Percentiles rank a stretch among this genome's conserved stretches.
Conservation (phyloP, 2,797 vertebrate species). For the Chelidonichthys spinosus region DNA sequence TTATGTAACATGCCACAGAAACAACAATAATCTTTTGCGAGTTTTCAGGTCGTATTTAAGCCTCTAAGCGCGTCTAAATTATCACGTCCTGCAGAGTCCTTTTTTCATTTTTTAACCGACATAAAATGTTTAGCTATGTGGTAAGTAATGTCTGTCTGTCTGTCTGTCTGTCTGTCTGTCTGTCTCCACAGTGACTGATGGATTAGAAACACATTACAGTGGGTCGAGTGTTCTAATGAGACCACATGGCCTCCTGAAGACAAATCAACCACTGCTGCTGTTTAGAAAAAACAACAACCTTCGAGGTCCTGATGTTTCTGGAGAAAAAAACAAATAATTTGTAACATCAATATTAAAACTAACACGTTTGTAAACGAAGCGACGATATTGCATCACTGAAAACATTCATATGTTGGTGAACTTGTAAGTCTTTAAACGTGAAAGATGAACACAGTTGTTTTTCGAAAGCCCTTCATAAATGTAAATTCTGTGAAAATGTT, state of each 20-base stretch:
- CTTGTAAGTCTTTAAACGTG: not conserved
- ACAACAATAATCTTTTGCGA: not conserved
- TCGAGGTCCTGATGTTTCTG: constrained; percentile 7
- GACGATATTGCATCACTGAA: constrained; percentile 1
- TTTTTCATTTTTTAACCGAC: constrained; percentile 3
- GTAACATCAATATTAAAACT: constrained; percentile 9
- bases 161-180: constrained; percentile 8
- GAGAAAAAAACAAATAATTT: not conserved
- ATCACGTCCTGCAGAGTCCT: not conserved
- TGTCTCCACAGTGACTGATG: constrained; percentile 68
- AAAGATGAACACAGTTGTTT: not conserved
- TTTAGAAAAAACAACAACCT: constrained; percentile 57
- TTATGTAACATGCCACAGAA: not conserved
- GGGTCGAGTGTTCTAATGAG: constrained; percentile 79
- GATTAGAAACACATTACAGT: constrained; percentile 80
- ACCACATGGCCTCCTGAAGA: constrained; percentile 82
- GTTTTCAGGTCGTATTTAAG: not conserved
- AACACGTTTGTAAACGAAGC: constrained; percentile 9
- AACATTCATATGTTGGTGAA: not conserved
- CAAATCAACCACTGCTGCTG: constrained; percentile 79
- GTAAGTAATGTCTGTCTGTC: constrained; percentile 14
- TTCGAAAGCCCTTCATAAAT: not conserved
- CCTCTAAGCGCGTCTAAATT: not conserved
- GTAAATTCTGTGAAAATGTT: not conserved
- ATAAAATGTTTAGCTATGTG: not conserved